Conservation (phyloP, 2,888 invertebrate species). For the Acanthopleura granulata region DNA sequence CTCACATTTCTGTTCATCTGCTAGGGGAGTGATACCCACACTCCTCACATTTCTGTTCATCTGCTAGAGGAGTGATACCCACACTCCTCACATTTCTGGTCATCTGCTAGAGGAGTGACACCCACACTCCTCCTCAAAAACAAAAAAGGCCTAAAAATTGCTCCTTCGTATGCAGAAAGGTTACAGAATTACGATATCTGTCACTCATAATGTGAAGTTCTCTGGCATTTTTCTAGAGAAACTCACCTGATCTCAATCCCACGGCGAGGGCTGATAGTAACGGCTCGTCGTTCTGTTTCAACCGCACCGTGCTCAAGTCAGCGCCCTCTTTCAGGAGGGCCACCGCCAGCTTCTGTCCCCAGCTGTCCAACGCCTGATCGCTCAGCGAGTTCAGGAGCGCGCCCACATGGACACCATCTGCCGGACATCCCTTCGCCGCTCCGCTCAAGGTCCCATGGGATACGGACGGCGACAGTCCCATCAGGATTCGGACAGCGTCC, state of each 20-base stretch:
- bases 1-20: too few relatives aligned
- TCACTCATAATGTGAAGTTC: too few relatives aligned
- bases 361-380: conserved; percentile 18
- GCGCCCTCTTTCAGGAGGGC: conserved; percentile 26
- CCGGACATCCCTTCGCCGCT: conserved; percentile 1
- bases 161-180: too few relatives aligned
- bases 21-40: too few relatives aligned
- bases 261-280: conserved; percentile 26
- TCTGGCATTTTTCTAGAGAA: too few relatives aligned
- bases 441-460: conserved; percentile 13
- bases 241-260: conserved; percentile 27
- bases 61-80: too few relatives aligned
- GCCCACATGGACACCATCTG: conserved; percentile 21
- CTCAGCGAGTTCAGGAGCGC: conserved; percentile 18
- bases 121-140: too few relatives aligned
- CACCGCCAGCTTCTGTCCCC: conserved; percentile 25
- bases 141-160: too few relatives aligned
- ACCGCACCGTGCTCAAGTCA: conserved; percentile 22
- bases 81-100: too few relatives aligned
- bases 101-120: too few relatives aligned
- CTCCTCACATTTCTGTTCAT: too few relatives aligned
- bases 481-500: conserved; percentile 28
- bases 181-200: too few relatives aligned
- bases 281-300: conserved; percentile 20
- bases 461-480: conserved; percentile 22